These are phyloP conservation scores for Phrynocephalus vlangalii DNA, from an alignment of 2,797 vertebrate species.

Conservation along the genomic window DNA sequence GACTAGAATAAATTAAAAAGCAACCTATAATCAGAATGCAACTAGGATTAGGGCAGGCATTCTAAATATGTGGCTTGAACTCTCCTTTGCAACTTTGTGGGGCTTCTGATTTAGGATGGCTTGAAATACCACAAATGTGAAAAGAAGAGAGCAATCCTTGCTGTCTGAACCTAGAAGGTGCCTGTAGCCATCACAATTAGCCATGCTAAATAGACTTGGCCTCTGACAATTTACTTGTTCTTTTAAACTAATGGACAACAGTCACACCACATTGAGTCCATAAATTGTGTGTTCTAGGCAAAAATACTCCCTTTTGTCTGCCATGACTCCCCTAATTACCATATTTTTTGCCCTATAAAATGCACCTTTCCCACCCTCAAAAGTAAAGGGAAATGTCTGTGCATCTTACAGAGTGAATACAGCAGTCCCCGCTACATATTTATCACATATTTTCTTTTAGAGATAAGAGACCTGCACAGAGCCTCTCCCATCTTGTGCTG, in stretches of 20 bases:
- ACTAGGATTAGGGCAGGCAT: not conserved
- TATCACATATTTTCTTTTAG: too few species aligned
- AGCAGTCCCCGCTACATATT: too few species aligned
- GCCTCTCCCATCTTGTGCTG: too few species aligned
- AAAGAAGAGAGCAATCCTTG: not conserved
- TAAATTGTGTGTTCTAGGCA: not conserved
- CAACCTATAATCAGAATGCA: not conserved
- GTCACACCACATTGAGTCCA: not conserved
- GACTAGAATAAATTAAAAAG: not conserved
- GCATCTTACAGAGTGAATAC: too few species aligned
- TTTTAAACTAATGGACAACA: too few species aligned
- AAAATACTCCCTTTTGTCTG: not conserved
- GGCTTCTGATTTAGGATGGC: not conserved
- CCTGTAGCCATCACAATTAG: not conserved
- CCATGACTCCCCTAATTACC: not conserved
- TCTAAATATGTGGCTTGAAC: not conserved
- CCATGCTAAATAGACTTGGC: not conserved
- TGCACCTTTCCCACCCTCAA: too few species aligned
- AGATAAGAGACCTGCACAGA: too few species aligned
- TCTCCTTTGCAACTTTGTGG: not conserved
- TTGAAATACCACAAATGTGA: not conserved
- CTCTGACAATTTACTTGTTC: not conserved
- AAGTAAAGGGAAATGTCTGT: too few species aligned
- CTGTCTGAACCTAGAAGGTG: not conserved
- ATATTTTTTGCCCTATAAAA: too few species aligned